Base-by-base conservation (phyloP, 1,140 invertebrate genomes). In the Dinoponera quadriceps region DNA sequence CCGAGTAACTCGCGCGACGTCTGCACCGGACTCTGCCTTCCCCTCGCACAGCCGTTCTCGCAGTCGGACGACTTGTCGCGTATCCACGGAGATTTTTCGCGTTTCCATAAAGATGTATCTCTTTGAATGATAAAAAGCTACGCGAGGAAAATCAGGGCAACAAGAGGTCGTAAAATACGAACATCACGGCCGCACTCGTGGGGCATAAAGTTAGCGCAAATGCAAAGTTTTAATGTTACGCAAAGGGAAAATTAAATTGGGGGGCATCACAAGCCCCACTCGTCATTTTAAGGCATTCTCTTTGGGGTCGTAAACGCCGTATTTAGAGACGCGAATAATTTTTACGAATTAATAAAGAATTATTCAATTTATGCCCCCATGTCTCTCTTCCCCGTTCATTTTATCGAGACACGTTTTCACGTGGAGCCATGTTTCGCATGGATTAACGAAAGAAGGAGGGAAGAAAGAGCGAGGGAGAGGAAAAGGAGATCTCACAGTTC, bases 271-370 rank as follows among this genome's bases (percentile, higher is more conserved):
- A 25, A 54, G 38, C 74, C 22, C 51, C 51, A 71, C 57, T 80
- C 33, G 57, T 80, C 68, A 80, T 71, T 71, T 68, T 48, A 55
- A 44, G 65, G 33, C 65, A 59, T 69, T 71, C 33, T 33, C 25
- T 38, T 80, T 80, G 33, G 65, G 57, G 44, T 33, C 68, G 51
- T 66, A 38, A 48, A 71, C 69, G 57, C n/a, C 9, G 51, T 60
- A 80, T 80, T 80, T 80, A 80, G 75, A 51, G 38, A 80, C 33
- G 57, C 51, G 51, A 71, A 80, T 71, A 80, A 80, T 57, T 80
- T 57, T 69, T 57, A 20, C 18, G 63, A 57, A 51, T 59, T 80
- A 44, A 78, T 78, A 80, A 71, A 80, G 69, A 71, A 71, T 55
- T 71, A 71, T 71, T 71, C n/a, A 55, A 48, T 22, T 29, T 16